phyloP scores from a whole-genome alignment of 2,888 invertebrate genomes.

The Amiota communis region DNA sequence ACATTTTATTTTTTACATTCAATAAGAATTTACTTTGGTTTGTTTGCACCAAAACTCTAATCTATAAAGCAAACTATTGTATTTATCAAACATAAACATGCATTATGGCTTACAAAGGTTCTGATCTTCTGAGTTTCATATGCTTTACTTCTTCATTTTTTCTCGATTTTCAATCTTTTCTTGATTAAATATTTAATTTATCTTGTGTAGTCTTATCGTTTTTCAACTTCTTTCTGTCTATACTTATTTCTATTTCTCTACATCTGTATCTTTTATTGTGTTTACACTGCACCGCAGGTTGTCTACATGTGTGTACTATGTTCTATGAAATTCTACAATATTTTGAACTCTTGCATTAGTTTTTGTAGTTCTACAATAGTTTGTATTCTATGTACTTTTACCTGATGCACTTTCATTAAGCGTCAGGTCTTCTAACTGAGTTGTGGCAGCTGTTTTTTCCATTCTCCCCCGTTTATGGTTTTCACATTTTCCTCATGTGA shows the following conservation, averaged over 20 bases:
- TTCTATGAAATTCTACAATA: no score
- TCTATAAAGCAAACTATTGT: slow-evolving; percentile 16
- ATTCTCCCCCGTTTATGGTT: not conserved
- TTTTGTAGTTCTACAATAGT: no score
- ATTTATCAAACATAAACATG: slow-evolving; percentile 26
- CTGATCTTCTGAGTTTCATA: no score
- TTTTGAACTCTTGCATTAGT: no score
- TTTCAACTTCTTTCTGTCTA: not conserved
- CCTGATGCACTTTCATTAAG: slow-evolving; percentile 13
- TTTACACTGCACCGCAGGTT: slow-evolving; percentile 19
- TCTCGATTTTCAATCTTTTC: not conserved
- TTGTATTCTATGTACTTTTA: not conserved
- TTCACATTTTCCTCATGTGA: not conserved
- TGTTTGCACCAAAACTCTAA: slow-evolving; percentile 19
- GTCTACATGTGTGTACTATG: no score
- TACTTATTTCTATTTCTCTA: no score
- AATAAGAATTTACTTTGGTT: not conserved
- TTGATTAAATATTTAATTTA: slow-evolving; percentile 18
- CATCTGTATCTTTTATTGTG: not conserved
- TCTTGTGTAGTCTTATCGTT: not conserved
- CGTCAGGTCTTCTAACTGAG: not conserved
- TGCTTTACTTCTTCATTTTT: not conserved
- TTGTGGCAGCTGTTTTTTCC: slow-evolving; percentile 4
- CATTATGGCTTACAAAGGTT: no score
- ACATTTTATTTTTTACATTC: not conserved